Evolutionary conservation across 2,888 invertebrate genomes (phyloP).

Genomic region (Argyra leucocephala): DNA sequence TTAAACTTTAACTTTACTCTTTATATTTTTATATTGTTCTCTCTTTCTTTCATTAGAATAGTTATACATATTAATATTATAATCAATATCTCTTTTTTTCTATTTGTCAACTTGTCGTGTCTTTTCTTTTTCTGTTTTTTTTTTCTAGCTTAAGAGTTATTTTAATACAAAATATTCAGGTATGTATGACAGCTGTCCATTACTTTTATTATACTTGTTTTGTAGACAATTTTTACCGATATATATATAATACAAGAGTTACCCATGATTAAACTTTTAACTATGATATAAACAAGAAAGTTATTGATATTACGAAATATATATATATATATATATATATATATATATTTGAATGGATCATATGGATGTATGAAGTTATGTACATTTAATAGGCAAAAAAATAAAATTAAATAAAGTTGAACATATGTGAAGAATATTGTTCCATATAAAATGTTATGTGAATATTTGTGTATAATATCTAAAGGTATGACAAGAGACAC

Average conservation of each 20-base stretch:
- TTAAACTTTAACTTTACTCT: background rate
- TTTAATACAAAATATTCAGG: background rate
- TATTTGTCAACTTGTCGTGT: slow-evolving; percentile 6
- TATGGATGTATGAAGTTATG: no score
- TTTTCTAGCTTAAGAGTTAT: background rate
- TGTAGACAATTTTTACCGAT: background rate
- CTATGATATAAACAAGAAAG: background rate
- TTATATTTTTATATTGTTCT: background rate
- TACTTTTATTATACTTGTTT: background rate
- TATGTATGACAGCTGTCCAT: slow-evolving; percentile 4
- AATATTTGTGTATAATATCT: no score
- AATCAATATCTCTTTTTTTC: background rate
- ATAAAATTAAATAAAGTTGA: no score
- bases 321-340: no score
- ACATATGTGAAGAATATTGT: no score
- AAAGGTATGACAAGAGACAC: background rate
- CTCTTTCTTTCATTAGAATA: background rate
- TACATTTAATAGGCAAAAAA: no score
- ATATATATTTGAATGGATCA: no score
- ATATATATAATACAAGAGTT: background rate
- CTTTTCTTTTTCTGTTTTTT: background rate
- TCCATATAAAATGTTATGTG: no score
- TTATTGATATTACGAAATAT: background rate
- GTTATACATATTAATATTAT: background rate
- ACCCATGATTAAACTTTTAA: slow-evolving; percentile 1